Conservation (phyloP, 2,113 vertebrate species). For the Plestiodon gilberti region DNA sequence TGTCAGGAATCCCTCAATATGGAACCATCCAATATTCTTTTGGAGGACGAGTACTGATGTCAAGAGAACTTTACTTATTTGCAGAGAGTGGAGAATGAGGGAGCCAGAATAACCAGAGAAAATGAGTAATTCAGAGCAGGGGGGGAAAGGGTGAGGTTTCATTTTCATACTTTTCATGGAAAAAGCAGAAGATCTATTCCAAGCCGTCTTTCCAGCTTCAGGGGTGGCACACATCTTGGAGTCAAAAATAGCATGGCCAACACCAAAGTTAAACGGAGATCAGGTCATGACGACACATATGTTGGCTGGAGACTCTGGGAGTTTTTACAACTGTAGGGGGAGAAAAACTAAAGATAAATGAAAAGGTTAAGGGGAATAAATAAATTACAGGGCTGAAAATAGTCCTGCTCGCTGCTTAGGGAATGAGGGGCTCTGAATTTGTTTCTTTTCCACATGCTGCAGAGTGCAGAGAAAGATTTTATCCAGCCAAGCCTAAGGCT, state of each 20-base stretch:
- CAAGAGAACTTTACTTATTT: constrained; percentile 4
- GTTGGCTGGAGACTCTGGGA: not conserved
- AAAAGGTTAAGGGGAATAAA: not conserved
- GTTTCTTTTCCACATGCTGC: not conserved
- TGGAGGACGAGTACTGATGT: not conserved
- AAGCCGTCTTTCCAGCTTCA: not conserved
- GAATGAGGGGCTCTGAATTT: not conserved
- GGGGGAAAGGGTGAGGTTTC: not conserved
- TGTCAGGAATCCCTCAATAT: not conserved
- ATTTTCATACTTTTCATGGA: not conserved
- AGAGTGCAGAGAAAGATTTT: constrained; percentile 24
- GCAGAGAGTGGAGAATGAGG: constrained; percentile 12
- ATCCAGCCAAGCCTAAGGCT: not conserved
- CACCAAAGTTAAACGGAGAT: not conserved
- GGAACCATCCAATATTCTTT: constrained; percentile 17
- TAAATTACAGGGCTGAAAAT: constrained; percentile 23
- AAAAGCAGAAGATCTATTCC: not conserved
- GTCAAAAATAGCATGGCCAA: not conserved
- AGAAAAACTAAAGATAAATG: not conserved
- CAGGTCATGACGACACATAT: not conserved
- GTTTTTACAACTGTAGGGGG: not conserved
- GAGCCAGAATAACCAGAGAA: not conserved
- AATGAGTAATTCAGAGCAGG: not conserved
- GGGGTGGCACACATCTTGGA: not conserved
- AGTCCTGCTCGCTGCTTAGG: not conserved